Evolutionary conservation across 92 coral and sea anemone genomes (phyloP).

Genomic region (Parazoanthus darwini): DNA sequence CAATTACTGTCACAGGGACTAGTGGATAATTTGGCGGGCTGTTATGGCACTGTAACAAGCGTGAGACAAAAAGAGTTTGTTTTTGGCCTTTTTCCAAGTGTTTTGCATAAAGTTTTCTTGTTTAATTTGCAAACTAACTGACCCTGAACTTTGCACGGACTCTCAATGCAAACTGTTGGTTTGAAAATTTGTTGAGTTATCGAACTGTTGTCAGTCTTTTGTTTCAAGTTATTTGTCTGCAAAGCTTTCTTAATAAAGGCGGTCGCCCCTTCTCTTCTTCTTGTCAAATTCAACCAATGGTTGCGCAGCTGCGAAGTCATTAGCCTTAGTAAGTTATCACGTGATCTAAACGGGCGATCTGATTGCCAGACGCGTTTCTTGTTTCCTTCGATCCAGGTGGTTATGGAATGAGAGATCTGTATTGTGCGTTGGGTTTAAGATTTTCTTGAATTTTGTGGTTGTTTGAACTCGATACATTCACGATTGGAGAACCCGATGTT

Average conservation of each 20-base stretch:
- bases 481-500: conserved; percentile 51
- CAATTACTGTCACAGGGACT: conserved; percentile 17
- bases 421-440: conserved; percentile 38
- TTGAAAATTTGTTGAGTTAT: conserved; percentile 38
- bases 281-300: conserved; percentile 34
- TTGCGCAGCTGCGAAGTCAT: conserved; percentile 19
- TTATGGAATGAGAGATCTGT: conserved; percentile 34
- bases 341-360: background rate
- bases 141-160: conserved; percentile 34
- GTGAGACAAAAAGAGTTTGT: background rate
- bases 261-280: conserved; percentile 24
- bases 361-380: conserved; percentile 26
- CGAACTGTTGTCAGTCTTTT: conserved; percentile 28
- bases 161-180: conserved; percentile 25
- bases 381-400: conserved; percentile 49
- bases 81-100: background rate
- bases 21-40: background rate
- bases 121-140: conserved; percentile 18
- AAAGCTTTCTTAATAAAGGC: conserved; percentile 29
- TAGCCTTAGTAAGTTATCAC: conserved; percentile 4
- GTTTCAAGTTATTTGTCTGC: conserved; percentile 30
- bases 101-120: conserved; percentile 4
- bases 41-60: background rate
- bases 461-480: conserved; percentile 20
- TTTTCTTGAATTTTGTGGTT: conserved; percentile 37